Evolutionary conservation across 1,140 invertebrate species (phyloP), one percentile per base, ranked within the genome.

Genomic region (Drosophila bocki): DNA sequence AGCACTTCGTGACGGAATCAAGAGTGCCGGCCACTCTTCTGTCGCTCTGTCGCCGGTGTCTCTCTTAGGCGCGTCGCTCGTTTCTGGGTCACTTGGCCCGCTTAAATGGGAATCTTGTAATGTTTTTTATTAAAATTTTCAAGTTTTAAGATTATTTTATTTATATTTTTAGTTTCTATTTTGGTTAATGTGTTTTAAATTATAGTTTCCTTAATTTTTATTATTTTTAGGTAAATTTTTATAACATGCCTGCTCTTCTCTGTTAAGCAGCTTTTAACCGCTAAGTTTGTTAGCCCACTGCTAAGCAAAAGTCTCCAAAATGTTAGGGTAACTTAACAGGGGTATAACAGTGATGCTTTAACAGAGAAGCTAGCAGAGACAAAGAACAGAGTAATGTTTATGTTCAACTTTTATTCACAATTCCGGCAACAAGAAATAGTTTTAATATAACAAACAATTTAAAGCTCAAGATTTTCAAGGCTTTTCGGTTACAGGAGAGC

Each of bases 1-100:
- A 90, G 71, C 78, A 80, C 85, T 90, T 91, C 78, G 78, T 74
- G 80, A 77, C 63, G 33, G 48, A 58, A 42, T 47, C 64, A 59
- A 60, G 75, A 74, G 48, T 42, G 26, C 11, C 29, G 13, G 17
- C 13, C 33, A 35, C 82, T 88, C 86, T 90, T 88, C 70, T 85
- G 85, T 76, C 37, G 85, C 85, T 90, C 67, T 90, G 85, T 88
- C 53, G 85, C 85, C 41, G 12, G 19, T 39, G 26, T 3, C 44
- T 69, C 85, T 81, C 59, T 75, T 70, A 54, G 26, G 13, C 12
- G 13, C 1, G 29, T 15, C 9, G 35, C 68, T 42, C 54, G 71
- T 83, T 88, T 70, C 68, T 87, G 70, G 84, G 85, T 88, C 81
- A 88, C 35, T 68, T 86, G 33, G 62, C 42, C 39, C 53, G 58